Conservation (phyloP, 2,888 invertebrate species). For the Ormyrus thymus region DNA sequence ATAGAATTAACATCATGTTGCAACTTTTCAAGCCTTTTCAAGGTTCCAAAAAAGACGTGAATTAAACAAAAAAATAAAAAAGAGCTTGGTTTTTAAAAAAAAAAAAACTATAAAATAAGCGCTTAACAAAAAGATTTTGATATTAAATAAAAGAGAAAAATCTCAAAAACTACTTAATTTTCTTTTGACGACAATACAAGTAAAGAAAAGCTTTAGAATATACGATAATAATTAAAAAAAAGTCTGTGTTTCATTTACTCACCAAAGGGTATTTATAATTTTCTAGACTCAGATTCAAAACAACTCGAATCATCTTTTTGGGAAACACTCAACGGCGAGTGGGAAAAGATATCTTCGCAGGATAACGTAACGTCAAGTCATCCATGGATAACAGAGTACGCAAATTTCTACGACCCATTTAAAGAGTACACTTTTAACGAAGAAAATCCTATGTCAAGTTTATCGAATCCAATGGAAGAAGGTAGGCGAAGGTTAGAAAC, state of each 20-base stretch:
- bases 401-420: conserved; percentile 80
- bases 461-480: conserved; percentile 87
- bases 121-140: conserved; percentile 44
- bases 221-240: background rate
- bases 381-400: conserved; percentile 85
- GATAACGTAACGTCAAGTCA: conserved; percentile 77
- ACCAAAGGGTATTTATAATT: conserved; percentile 32
- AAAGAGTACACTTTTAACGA: conserved; percentile 88
- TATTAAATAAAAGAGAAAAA: conserved; percentile 28
- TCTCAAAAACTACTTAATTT: conserved; percentile 13
- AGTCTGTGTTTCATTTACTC: conserved; percentile 2
- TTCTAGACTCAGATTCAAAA: conserved; percentile 72
- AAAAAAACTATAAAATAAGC: conserved; percentile 19
- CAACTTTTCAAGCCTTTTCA: conserved; percentile 42
- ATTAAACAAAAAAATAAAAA: conserved; percentile 49
- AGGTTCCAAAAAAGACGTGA: conserved; percentile 51
- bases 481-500: conserved; percentile 88
- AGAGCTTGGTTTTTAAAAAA: conserved; percentile 3
- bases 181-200: background rate
- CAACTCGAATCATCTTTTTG: conserved; percentile 76
- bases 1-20: conserved; percentile 54
- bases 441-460: conserved; percentile 89
- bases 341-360: conserved; percentile 83
- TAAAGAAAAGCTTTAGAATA: background rate
- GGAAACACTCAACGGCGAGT: conserved; percentile 84